These are phyloP conservation scores for Brachionus manjavacas DNA, from an alignment of 1,140 invertebrate genomes.

Conservation along the genomic window DNA sequence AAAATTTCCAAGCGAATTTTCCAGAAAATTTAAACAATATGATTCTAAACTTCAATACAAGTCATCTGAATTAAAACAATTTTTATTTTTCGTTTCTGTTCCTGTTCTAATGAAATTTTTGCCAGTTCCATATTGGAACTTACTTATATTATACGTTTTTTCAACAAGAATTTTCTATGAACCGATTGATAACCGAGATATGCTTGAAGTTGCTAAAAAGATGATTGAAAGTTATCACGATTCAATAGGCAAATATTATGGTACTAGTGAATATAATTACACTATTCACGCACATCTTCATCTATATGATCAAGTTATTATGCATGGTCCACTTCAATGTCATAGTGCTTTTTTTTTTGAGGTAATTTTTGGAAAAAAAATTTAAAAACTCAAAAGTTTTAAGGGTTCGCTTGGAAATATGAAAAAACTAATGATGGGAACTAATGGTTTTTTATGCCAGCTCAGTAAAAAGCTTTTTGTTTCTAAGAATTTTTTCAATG, in stretches of 20 bases:
- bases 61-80: neutral
- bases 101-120: neutral
- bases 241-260: neutral
- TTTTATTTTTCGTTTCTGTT: neutral
- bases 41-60: neutral
- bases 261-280: neutral
- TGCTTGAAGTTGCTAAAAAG: neutral
- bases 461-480: neutral
- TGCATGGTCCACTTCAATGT: neutral
- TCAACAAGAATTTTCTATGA: neutral
- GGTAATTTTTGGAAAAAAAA: neutral
- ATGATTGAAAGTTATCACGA: neutral
- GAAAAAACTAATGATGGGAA: neutral
- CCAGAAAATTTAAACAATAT: neutral
- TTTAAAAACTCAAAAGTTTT: neutral
- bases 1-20: neutral
- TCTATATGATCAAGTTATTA: neutral
- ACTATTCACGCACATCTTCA: neutral
- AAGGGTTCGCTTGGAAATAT: neutral
- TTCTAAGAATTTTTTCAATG: neutral
- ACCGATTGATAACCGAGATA: neutral
- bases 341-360: slow-evolving; percentile 11
- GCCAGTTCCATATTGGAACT: neutral
- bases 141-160: neutral
- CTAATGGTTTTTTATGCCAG: neutral